Conservation (phyloP, 2,797 vertebrate species). For the Periparus ater region DNA sequence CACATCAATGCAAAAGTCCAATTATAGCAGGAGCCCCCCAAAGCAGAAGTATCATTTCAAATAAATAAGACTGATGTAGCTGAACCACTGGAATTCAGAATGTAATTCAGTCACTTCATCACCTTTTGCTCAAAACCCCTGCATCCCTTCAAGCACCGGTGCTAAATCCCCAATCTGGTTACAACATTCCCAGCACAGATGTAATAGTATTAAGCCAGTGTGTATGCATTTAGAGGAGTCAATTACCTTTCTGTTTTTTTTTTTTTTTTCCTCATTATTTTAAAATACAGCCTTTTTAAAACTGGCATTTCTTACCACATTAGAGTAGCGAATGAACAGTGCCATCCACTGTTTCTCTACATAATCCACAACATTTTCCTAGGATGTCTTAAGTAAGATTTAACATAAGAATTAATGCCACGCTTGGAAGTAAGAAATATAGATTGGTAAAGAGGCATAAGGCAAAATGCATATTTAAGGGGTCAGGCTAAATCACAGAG, state of each 20-base stretch:
- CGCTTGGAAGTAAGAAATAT: not conserved
- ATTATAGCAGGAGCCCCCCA: constrained; percentile 44
- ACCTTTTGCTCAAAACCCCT: constrained; percentile 33
- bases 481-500: not conserved
- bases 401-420: not conserved
- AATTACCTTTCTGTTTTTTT: not conserved
- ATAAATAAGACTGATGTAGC: constrained; percentile 51
- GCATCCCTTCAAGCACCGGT: not conserved
- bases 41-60: constrained; percentile 48
- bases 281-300: constrained; percentile 38
- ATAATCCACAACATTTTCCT: constrained; percentile 28
- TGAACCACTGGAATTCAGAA: constrained; percentile 43
- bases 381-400: not conserved
- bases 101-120: constrained; percentile 47
- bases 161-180: constrained; percentile 31
- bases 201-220: constrained; percentile 30
- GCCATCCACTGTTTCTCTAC: constrained; percentile 68
- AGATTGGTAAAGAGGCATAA: not conserved
- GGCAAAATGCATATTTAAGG: not conserved
- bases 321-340: constrained; percentile 61
- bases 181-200: constrained; percentile 41
- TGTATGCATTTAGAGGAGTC: constrained; percentile 32
- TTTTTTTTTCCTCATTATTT: not conserved
- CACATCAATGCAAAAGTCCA: constrained; percentile 46
- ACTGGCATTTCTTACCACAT: not conserved